A percentile compares a stretch with the other conserved stretches of the same genome.
Conservation (phyloP, 2,113 vertebrate species). For the Smithornis capensis region DNA sequence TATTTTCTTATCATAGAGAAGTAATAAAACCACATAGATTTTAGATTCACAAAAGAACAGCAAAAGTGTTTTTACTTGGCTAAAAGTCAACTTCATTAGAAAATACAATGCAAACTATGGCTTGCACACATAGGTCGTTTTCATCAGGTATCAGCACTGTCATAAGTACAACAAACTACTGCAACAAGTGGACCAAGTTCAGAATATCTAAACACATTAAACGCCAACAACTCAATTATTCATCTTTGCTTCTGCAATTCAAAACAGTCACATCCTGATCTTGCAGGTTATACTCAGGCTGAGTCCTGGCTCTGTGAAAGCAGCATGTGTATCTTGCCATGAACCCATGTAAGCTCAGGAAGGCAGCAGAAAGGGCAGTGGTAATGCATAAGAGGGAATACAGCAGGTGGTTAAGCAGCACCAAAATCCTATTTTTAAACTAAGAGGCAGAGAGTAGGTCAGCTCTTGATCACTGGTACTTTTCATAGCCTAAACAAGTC, state of each 20-base stretch:
- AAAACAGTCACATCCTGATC: slow-evolving; percentile 45
- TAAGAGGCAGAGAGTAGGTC: slow-evolving; percentile 34
- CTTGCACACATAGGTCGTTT: not conserved
- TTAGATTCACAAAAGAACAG: not conserved
- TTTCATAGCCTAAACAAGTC: not conserved
- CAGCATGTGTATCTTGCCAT: not conserved
- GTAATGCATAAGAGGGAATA: not conserved
- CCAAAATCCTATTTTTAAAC: slow-evolving; percentile 46
- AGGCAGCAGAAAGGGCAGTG: slow-evolving; percentile 51
- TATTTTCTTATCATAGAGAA: not conserved
- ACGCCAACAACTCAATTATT: slow-evolving; percentile 18
- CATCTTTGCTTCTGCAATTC: slow-evolving; percentile 36
- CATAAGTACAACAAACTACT: not conserved
- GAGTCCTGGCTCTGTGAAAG: slow-evolving; percentile 9
- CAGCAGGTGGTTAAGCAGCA: slow-evolving; percentile 40
- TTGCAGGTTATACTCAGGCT: slow-evolving; percentile 40
- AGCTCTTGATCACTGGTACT: not conserved
- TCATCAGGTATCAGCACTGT: not conserved
- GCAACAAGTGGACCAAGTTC: not conserved
- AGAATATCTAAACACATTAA: slow-evolving; percentile 3
- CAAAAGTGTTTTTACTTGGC: not conserved
- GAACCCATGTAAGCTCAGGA: slow-evolving; percentile 15
- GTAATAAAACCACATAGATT: not conserved
- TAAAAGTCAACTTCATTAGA: not conserved
- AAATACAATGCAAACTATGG: not conserved